Evolutionary conservation across 2,888 invertebrate genomes (phyloP).

Genomic region (Oligia strigilis): DNA sequence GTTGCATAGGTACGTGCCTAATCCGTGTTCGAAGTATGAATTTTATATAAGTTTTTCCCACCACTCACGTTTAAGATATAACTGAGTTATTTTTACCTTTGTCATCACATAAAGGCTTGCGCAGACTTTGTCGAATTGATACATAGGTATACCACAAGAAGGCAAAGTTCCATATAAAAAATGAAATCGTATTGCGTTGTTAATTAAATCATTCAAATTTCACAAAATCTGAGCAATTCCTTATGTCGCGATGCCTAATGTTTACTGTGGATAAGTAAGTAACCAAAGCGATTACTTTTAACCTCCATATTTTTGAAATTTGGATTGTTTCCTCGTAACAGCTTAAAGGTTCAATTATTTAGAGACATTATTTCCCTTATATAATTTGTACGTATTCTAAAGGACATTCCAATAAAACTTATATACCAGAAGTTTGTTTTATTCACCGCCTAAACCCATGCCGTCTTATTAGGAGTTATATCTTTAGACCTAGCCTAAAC

Average conservation of each 20-base stretch:
- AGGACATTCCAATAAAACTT: constrained; percentile 87
- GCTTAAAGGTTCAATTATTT: constrained; percentile 73
- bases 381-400: constrained; percentile 80
- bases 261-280: constrained; percentile 64
- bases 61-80: constrained; percentile 63
- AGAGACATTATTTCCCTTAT: constrained; percentile 76
- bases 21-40: constrained; percentile 36
- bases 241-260: constrained; percentile 45
- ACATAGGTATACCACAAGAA: neutral
- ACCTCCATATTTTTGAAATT: constrained; percentile 80
- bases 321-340: constrained; percentile 68
- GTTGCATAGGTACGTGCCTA: constrained; percentile 13
- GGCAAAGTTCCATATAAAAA: neutral
- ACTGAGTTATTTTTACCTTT: constrained; percentile 54
- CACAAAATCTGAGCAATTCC: constrained; percentile 51
- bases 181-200: neutral
- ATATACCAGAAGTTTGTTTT: constrained; percentile 79
- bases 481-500: no score
- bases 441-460: constrained; percentile 42
- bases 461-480: no score
- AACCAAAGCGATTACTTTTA: constrained; percentile 83
- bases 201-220: constrained; percentile 16
- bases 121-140: constrained; percentile 56
- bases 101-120: constrained; percentile 45
- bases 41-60: constrained; percentile 63